Base-by-base conservation (phyloP, 2,797 vertebrate species). In the Phyllotis vaccarum region DNA sequence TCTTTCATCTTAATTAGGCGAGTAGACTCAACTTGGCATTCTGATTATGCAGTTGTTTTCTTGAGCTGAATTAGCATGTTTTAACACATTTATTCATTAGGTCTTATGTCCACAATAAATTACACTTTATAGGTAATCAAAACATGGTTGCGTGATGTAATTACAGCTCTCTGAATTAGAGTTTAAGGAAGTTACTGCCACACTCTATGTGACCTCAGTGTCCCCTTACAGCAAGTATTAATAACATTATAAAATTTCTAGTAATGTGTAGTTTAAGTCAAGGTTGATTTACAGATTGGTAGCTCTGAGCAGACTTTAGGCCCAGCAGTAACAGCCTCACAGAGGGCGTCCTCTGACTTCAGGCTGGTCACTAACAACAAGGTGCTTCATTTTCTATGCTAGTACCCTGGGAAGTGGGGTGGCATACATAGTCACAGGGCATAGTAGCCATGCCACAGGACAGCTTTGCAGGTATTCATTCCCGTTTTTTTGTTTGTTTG, bases 81-180 rank as follows among this genome's bases (percentile, higher is more conserved):
- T 97, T 85, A 96, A 91, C 86, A 29, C 27, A 11, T 96, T 98
- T 96, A 86, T 96, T 96, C 24, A 3, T 97, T 93, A 95, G 88
- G 62, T 98, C 54, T 19, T 97, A 92, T 76, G 86, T 96, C 97
- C 95, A 0, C 92, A 98, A 97, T 90, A 94, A 97, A 94, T 97
- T 98, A 98, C 97, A 97, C 96, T 92, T 97, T 98, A 97, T 97
- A 96, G 97, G 92, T 96, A 97, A 98, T 98, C 97, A 98, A 98
- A 97, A 96, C 97, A 97, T 98, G 96, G 98, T 60, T 96, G 74
- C 81, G 66, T 91, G 86, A 95, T 97, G 83, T 97, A 98, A 98
- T 98, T 97, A 97, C 79, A 94, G 88, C 95, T 95, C 89, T 54
- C 70, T 93, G 96, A 97, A 97, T 97, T 97, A 97, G 97, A 97